Base-by-base conservation (phyloP, 2,888 invertebrate genomes). In the Archaeoteleia sp. region DNA sequence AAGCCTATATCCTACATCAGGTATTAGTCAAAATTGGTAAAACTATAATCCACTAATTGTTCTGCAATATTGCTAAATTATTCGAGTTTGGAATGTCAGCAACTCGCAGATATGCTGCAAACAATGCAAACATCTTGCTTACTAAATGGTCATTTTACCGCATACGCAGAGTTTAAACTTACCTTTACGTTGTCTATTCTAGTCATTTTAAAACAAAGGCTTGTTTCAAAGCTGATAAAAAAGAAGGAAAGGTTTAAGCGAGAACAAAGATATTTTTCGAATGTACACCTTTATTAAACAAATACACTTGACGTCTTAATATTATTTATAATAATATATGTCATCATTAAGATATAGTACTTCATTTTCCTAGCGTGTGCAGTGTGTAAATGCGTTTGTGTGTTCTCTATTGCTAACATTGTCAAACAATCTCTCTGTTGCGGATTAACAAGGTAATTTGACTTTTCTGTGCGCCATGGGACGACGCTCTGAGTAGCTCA, bases 251-350 rank as follows among this genome's bases (percentile, higher is more conserved):
- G n/a, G n/a, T n/a, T n/a, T n/a, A n/a, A n/a, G n/a, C n/a, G n/a
- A n/a, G n/a, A n/a, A n/a, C n/a, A n/a, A n/a, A n/a, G n/a, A n/a
- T n/a, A 2, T 35, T 69, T 79, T 80, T 83, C 83, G 82, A 84
- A 84, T 85, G 83, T 85, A 84, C 84, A 85, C 84, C 84, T 85
- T 85, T 85, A 85, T 85, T 85, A 85, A 85, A 85, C 84, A 85
- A 85, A 85, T 85, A 85, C 85, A 85, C 83, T 84, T 85, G 84
- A 85, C 82, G 82, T 82, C 82, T 83, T 85, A 84, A 80, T 82
- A 77, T 78, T 84, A 84, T 84, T 83, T 84, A 82, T 84, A n/a
- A 83, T 80, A 82, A 81, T 81, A 68, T 71, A 71, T 69, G 70
- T 70, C 69, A 74, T 80, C 76, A 74, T 80, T 79, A 78, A 79